These are phyloP conservation scores for Vireo griseus DNA, from an alignment of 2,797 vertebrate species.

Conservation along the genomic window DNA sequence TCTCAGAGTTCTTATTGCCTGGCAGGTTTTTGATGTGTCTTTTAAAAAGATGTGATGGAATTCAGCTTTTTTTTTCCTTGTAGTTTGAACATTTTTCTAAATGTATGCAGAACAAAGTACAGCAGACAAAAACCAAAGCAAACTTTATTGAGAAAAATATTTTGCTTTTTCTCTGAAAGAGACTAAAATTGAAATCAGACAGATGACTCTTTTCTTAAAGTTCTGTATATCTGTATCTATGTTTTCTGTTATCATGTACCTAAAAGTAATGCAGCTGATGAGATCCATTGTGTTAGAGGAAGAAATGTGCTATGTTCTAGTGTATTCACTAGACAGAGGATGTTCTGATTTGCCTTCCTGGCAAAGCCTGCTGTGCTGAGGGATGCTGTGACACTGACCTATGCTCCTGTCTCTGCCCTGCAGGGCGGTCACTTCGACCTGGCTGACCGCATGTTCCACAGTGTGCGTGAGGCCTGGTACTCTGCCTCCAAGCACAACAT, in stretches of 20 bases:
- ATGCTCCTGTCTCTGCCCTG: not conserved
- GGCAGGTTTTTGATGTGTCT: not conserved
- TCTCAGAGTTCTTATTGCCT: not conserved
- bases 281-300: not conserved
- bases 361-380: not conserved
- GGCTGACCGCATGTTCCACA: constrained; percentile 98
- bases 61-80: not conserved
- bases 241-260: not conserved
- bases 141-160: not conserved
- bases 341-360: not conserved
- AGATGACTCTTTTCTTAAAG: not conserved
- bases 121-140: not conserved
- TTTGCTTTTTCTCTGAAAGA: not conserved
- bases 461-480: constrained; percentile 93
- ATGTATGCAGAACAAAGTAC: not conserved
- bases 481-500: constrained; percentile 98
- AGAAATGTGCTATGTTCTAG: accelerated
- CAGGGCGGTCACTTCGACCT: constrained; percentile 98
- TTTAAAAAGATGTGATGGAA: not conserved
- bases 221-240: accelerated
- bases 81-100: not conserved
- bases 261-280: not conserved
- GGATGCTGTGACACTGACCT: not conserved
- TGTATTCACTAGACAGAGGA: not conserved
- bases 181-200: not conserved